These are phyloP conservation scores for Arctopsyche grandis DNA, from an alignment of 1,140 invertebrate species.

Conservation along the genomic window DNA sequence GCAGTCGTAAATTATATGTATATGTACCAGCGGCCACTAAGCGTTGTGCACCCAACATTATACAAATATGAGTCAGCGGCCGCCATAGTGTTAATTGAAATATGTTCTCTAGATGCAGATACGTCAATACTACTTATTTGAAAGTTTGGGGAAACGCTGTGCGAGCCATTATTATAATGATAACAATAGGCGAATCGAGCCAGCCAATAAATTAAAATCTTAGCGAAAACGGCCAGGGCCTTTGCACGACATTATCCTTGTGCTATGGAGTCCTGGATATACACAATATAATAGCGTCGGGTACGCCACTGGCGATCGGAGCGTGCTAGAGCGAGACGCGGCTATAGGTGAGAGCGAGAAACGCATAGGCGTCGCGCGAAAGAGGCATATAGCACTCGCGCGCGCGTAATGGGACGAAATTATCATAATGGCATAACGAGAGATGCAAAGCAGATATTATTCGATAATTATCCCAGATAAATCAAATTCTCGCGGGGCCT, in stretches of 20 bases:
- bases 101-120: too few relatives aligned
- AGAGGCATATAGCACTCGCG: slow-evolving; percentile 53
- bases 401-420: slow-evolving; percentile 52
- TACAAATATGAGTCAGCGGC: too few relatives aligned
- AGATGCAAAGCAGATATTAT: slow-evolving; percentile 56
- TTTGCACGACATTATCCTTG: slow-evolving; percentile 18
- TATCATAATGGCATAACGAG: slow-evolving; percentile 55
- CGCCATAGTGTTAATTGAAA: too few relatives aligned
- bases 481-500: slow-evolving; percentile 54
- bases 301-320: slow-evolving; percentile 8
- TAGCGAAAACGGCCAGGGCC: background rate
- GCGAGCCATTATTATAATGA: background rate
- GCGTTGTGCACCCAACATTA: too few relatives aligned
- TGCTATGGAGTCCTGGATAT: background rate
- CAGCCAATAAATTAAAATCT: slow-evolving; percentile 2
- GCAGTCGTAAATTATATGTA: too few relatives aligned
- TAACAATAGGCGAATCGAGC: slow-evolving; percentile 8
- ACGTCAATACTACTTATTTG: too few relatives aligned
- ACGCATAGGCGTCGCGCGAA: slow-evolving; percentile 31
- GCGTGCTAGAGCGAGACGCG: slow-evolving; percentile 26
- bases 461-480: slow-evolving; percentile 56
- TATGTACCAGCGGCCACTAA: too few relatives aligned
- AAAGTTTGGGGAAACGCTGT: too few relatives aligned
- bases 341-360: background rate
- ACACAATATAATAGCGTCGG: slow-evolving; percentile 10